These are phyloP conservation scores for Neoarius graeffei DNA, from an alignment of 2,113 vertebrate species.

Conservation along the genomic window DNA sequence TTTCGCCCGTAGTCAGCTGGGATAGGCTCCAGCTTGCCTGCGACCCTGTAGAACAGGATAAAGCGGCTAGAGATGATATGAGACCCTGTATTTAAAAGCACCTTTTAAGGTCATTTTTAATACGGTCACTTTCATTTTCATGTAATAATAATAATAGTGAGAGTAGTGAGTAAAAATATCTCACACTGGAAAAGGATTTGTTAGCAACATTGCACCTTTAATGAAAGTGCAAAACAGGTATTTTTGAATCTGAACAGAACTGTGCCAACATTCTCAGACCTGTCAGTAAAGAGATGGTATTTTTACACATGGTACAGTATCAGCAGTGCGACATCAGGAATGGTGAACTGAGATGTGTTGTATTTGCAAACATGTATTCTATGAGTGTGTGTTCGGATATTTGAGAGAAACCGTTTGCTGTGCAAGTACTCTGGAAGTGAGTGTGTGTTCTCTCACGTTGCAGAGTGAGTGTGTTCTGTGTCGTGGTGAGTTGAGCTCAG, in stretches of 20 bases:
- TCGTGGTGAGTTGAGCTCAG: conserved; percentile 96
- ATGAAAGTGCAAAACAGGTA: background rate
- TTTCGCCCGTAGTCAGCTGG: too few relatives aligned
- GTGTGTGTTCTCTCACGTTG: conserved; percentile 85
- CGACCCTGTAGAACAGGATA: too few relatives aligned
- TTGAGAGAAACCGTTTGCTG: conserved; percentile 3
- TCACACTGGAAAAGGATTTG: background rate
- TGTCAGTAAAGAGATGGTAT: background rate
- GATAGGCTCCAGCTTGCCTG: too few relatives aligned
- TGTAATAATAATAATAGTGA: background rate
- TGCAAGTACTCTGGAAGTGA: background rate
- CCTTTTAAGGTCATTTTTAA: background rate
- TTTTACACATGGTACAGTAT: background rate
- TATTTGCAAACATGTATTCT: too few relatives aligned
- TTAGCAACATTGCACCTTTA: background rate
- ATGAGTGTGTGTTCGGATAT: background rate
- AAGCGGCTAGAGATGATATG: too few relatives aligned
- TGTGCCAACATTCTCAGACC: background rate
- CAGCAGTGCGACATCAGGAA: background rate
- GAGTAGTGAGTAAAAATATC: too few relatives aligned
- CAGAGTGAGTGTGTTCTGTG: conserved; percentile 98
- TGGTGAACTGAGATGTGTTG: background rate
- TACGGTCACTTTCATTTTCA: background rate
- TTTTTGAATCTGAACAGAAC: background rate
- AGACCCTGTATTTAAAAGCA: background rate